A percentile compares a stretch with the other conserved stretches of the same genome.
Evolutionary conservation across 2,888 invertebrate genomes (phyloP).

Genomic region (Xanthia togata): DNA sequence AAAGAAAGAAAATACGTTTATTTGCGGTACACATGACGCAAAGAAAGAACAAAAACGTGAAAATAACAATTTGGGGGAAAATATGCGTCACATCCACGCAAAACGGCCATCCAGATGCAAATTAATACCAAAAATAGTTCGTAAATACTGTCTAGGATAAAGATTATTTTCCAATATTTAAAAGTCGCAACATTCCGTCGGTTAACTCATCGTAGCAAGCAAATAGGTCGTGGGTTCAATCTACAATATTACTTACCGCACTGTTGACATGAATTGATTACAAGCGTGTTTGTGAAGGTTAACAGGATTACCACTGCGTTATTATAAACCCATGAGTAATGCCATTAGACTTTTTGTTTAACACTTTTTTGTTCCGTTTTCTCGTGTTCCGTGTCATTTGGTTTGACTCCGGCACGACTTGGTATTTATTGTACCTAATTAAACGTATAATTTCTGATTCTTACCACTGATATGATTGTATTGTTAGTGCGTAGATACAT

Average conservation of each 20-base stretch:
- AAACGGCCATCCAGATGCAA: too few relatives aligned
- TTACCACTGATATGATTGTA: background rate
- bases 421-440: slow-evolving; percentile 5
- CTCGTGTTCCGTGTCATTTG: slow-evolving; percentile 4
- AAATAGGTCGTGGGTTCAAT: background rate
- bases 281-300: background rate
- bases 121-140: background rate
- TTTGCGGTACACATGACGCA: too few relatives aligned
- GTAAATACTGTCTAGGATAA: background rate
- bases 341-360: slow-evolving; percentile 18
- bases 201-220: background rate
- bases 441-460: slow-evolving; percentile 1
- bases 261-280: background rate
- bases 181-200: background rate
- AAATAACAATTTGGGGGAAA: too few relatives aligned
- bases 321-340: slow-evolving; percentile 1
- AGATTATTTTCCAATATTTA: background rate
- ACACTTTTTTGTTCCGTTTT: slow-evolving; percentile 23
- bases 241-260: background rate
- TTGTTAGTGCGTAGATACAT: background rate
- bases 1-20: too few relatives aligned
- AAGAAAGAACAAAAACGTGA: too few relatives aligned
- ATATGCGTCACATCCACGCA: too few relatives aligned
- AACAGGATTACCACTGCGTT: slow-evolving; percentile 4
- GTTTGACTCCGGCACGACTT: background rate